phyloP scores from a whole-genome alignment of 2,113 vertebrate species.

The Silurus glanis region DNA sequence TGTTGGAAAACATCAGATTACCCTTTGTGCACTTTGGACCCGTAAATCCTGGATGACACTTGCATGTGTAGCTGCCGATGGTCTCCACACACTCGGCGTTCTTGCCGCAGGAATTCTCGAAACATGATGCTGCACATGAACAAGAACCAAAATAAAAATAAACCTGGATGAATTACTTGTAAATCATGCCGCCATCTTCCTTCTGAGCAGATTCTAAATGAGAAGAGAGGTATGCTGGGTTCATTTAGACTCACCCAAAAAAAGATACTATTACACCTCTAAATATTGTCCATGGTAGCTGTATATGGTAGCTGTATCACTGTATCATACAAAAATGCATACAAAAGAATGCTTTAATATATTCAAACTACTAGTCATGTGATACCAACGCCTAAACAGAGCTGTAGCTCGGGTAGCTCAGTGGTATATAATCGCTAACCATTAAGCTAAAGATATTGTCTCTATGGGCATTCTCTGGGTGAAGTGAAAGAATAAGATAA shows the following conservation, averaged over 20 bases:
- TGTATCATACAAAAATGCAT: neutral
- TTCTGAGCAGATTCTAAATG: neutral
- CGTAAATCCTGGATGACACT: conserved; percentile 76
- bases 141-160: neutral
- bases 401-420: neutral
- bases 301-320: no score
- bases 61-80: conserved; percentile 74
- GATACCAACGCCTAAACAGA: neutral
- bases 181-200: neutral
- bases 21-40: conserved; percentile 75
- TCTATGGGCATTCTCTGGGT: no score
- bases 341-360: neutral
- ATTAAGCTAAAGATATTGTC: no score
- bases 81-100: conserved; percentile 77
- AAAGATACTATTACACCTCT: no score
- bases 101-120: conserved; percentile 66
- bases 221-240: neutral
- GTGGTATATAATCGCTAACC: neutral
- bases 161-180: neutral
- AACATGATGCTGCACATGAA: conserved; percentile 11
- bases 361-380: neutral
- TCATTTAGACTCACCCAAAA: neutral
- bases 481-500: no score
- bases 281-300: no score
- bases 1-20: conserved; percentile 48